Conservation (phyloP, 2,797 vertebrate species). For the Erpetoichthys calabaricus region DNA sequence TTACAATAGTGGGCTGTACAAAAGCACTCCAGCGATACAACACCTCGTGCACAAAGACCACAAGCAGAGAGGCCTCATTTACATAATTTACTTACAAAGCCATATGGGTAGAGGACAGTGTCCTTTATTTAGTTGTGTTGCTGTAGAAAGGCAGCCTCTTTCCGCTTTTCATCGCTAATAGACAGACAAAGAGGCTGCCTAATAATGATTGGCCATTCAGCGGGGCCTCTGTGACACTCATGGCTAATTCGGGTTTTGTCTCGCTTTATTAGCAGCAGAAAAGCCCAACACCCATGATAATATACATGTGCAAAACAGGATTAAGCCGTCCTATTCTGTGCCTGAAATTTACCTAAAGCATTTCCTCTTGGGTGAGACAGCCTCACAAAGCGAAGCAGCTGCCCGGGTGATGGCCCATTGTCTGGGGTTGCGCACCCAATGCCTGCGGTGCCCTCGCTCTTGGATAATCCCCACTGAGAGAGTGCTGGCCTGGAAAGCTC, state of each 20-base stretch:
- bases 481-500: slow-evolving; percentile 18
- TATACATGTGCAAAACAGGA: slow-evolving; percentile 40
- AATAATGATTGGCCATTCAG: slow-evolving; percentile 11
- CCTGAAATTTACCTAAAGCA: not conserved
- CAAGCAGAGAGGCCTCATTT: slow-evolving; percentile 10
- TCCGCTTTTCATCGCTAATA: slow-evolving; percentile 11
- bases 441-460: slow-evolving; percentile 34
- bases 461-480: slow-evolving; percentile 41
- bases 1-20: not conserved
- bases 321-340: slow-evolving; percentile 24
- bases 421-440: slow-evolving; percentile 30
- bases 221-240: slow-evolving; percentile 9
- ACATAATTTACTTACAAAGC: slow-evolving; percentile 7
- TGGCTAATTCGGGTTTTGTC: slow-evolving; percentile 10
- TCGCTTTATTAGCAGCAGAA: slow-evolving; percentile 11
- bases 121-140: not conserved
- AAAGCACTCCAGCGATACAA: not conserved
- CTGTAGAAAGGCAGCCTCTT: not conserved
- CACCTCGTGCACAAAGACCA: slow-evolving; percentile 2
- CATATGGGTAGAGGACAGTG: slow-evolving; percentile 6
- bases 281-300: slow-evolving; percentile 23
- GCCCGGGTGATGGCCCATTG: slow-evolving; percentile 32
- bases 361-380: slow-evolving; percentile 24
- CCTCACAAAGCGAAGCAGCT: slow-evolving; percentile 37
- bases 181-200: slow-evolving; percentile 1